Evolutionary conservation across 1,140 invertebrate species (phyloP), one percentile per base, ranked within the genome.

Genomic region (Heliconius melpomene): DNA sequence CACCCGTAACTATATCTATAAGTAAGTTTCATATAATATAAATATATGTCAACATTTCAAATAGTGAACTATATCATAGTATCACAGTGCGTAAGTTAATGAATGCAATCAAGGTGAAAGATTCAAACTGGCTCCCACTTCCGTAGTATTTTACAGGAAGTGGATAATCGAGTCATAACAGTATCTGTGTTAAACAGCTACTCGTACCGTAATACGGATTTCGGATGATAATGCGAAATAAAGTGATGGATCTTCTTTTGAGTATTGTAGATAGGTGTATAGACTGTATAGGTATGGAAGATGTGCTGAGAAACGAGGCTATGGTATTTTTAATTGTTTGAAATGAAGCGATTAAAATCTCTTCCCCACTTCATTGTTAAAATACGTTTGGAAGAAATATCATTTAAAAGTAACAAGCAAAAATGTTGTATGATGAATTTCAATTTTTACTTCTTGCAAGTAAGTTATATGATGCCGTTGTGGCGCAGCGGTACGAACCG

Each of bases 161-260:
- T 29, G 60, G 23, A 66, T 29, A 66, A 66, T 66, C 9, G 60
- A 66, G 23, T 66, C 60, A 66, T 66, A 66, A 66, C 60, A 66
- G 60, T 66, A 66, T 66, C n/a, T 66, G 60, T 66, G 11, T 66
- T 66, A 66, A 29, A 66, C 26, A 66, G 60, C 60, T 66, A 66
- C 23, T 66, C 60, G 60, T 66, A 66, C 60, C 60, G 60, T 66
- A 66, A 66, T 66, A 66, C 23, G 60, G 60, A 66, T 66, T 66
- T 66, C 60, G 60, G 60, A 66, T 66, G 60, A 66, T 66, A 66
- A 66, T 29, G 60, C 60, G 60, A 66, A 66, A 66, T 66, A 66
- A 66, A 66, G 60, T 66, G 60, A 66, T 66, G 60, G 60, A n/a
- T 57, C 50, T 20, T 6, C 50, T 20, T 46, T 46, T 16, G 0